Base-by-base conservation (phyloP, 2,888 invertebrate species). In the Amblyjoppa proteus region DNA sequence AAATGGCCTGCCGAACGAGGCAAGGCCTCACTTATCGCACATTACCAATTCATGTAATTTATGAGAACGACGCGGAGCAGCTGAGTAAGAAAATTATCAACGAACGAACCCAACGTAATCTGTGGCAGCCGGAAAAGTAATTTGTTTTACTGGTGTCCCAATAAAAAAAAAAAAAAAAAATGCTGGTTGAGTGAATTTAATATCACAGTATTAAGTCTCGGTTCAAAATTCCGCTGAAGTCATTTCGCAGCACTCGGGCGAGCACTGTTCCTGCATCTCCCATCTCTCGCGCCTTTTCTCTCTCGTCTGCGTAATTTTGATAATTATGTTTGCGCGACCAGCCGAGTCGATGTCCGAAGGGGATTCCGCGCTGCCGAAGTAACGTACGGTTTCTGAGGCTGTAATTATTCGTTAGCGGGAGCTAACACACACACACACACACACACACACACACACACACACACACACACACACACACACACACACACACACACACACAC, bases 251-350 rank as follows among this genome's bases (percentile, higher is more conserved):
- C 86, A 88, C 81, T 89, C 81, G 58, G 79, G 58, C 78, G 81
- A 88, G 90, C 91, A 90, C 89, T 87, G 89, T 92, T 92, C 83
- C 85, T 88, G 90, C 91, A 89, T 92, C 90, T 91, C 89, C 70
- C 58, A 64, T 71, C 81, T 78, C 61, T 69, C 78, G 71, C 78
- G 85, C 84, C 9, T n/a, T 41, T 78, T 75, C 73, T 41, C 78
- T 81, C 81, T 83, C 87, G 70, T 69, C 25, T 34, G 34, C 38
- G 51, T 76, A 80, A 77, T 85, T 80, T 83, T 69, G 53, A 51
- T 83, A 49, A 85, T 77, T 83, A 80, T 77, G 84, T 82, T 88
- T 87, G 84, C 81, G 80, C 81, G 74, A 53, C 78, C 78, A 74
- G 11, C 53, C 56, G 61, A 38, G 45, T 75, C 81, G 49, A 74